Conservation (phyloP, 2,888 invertebrate genomes). For the Pachliopta kotzebuea region DNA sequence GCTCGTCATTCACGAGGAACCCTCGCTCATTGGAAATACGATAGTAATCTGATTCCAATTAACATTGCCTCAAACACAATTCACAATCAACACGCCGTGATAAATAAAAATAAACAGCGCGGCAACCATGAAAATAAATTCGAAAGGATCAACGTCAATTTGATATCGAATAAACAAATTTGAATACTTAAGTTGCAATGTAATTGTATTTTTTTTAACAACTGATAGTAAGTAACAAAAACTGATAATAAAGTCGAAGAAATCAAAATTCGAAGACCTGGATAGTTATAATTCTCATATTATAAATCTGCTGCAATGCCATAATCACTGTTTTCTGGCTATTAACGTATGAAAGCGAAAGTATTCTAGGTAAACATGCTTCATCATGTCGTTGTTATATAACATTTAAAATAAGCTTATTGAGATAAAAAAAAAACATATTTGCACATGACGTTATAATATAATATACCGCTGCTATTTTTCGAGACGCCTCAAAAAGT, state of each 20-base stretch:
- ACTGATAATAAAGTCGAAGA: not conserved
- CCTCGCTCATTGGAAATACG: constrained; percentile 44
- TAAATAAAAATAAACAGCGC: constrained; percentile 25
- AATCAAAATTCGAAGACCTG: too few species aligned
- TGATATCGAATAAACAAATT: constrained; percentile 12
- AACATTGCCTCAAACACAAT: constrained; percentile 29
- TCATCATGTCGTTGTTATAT: too few species aligned
- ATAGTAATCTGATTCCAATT: constrained; percentile 38
- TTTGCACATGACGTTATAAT: constrained; percentile 2
- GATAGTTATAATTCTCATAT: too few species aligned
- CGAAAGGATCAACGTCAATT: constrained; percentile 9
- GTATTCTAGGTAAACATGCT: too few species aligned
- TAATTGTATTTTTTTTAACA: constrained; percentile 3
- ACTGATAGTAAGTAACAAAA: not conserved
- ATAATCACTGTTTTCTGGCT: too few species aligned
- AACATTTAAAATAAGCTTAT: too few species aligned
- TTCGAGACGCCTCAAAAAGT: constrained; percentile 5
- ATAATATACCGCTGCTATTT: constrained; percentile 4
- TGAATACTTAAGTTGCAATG: not conserved
- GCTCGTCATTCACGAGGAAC: constrained; percentile 41
- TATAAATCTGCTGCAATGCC: too few species aligned
- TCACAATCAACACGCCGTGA: constrained; percentile 25
- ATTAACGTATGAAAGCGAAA: too few species aligned
- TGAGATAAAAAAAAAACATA: not conserved
- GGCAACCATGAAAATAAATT: constrained; percentile 19